These are phyloP conservation scores for Tenthredo notha DNA, from an alignment of 2,888 invertebrate genomes.

Conservation along the genomic window DNA sequence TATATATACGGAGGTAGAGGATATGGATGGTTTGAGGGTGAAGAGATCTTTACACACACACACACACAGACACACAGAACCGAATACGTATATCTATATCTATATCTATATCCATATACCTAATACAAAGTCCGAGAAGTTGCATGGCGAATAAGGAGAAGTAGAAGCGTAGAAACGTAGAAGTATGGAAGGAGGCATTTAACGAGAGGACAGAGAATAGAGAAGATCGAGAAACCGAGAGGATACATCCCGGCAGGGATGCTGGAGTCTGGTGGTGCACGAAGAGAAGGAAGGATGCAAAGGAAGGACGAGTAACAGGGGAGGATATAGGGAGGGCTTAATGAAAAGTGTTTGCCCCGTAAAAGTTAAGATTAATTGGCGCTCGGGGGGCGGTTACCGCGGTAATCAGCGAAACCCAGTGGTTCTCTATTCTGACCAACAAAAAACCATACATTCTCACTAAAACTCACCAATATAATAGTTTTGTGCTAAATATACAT, in stretches of 20 bases:
- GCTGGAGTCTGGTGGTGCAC: slow-evolving; percentile 51
- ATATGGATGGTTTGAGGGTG: slow-evolving; percentile 6
- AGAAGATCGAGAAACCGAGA: neutral
- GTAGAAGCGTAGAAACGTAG: neutral
- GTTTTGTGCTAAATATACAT: too few species aligned
- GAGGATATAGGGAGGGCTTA: slow-evolving; percentile 69
- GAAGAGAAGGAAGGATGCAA: slow-evolving; percentile 55
- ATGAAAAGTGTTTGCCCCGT: slow-evolving; percentile 78
- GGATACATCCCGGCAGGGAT: neutral
- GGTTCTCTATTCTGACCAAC: slow-evolving; percentile 75
- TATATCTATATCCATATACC: too few species aligned
- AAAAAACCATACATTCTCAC: neutral
- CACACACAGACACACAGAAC: too few species aligned
- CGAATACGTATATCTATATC: too few species aligned
- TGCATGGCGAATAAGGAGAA: neutral
- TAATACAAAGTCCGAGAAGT: neutral
- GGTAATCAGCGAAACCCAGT: slow-evolving; percentile 76
- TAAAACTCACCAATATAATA: too few species aligned
- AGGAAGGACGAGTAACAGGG: slow-evolving; percentile 56
- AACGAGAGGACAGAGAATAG: neutral
- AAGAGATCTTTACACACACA: slow-evolving; percentile 15
- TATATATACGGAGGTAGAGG: neutral
- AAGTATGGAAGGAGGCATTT: neutral
- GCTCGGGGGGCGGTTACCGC: slow-evolving; percentile 77
- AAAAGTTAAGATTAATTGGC: slow-evolving; percentile 78